A percentile compares a stretch with the other conserved stretches of the same genome.
Conservation (phyloP, 2,113 vertebrate genomes). For the Castor canadensis region DNA sequence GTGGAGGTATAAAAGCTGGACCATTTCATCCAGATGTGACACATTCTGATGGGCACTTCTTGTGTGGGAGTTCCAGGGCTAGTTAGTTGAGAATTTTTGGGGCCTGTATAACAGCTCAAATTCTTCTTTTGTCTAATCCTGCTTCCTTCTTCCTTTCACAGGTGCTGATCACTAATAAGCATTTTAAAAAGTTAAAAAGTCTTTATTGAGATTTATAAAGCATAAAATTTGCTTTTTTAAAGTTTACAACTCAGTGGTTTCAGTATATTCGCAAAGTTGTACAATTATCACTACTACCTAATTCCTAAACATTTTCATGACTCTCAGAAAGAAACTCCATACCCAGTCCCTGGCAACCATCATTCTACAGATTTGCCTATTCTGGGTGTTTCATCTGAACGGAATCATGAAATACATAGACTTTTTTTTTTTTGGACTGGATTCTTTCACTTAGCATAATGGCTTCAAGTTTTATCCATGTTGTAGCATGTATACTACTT, state of each 20-base stretch:
- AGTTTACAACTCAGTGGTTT: neutral
- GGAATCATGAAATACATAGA: neutral
- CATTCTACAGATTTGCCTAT: neutral
- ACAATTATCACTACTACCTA: neutral
- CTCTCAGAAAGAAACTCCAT: neutral
- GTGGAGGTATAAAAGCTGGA: neutral
- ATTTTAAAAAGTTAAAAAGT: neutral
- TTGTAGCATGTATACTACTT: neutral
- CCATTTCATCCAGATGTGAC: neutral
- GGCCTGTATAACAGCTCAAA: neutral
- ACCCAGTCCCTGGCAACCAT: neutral
- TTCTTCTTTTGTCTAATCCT: neutral
- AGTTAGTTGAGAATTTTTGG: neutral
- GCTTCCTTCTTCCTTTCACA: neutral
- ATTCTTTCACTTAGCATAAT: neutral
- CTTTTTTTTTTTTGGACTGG: neutral
- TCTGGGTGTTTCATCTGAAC: neutral
- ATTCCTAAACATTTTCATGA: neutral
- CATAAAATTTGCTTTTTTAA: neutral
- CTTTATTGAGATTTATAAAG: neutral
- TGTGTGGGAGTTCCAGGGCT: neutral
- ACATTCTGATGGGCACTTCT: neutral
- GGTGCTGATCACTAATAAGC: neutral
- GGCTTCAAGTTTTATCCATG: conserved; percentile 5
- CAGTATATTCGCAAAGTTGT: neutral